These are phyloP conservation scores for Nemapogon koenigi DNA, from an alignment of 2,888 invertebrate genomes.

Conservation along the genomic window DNA sequence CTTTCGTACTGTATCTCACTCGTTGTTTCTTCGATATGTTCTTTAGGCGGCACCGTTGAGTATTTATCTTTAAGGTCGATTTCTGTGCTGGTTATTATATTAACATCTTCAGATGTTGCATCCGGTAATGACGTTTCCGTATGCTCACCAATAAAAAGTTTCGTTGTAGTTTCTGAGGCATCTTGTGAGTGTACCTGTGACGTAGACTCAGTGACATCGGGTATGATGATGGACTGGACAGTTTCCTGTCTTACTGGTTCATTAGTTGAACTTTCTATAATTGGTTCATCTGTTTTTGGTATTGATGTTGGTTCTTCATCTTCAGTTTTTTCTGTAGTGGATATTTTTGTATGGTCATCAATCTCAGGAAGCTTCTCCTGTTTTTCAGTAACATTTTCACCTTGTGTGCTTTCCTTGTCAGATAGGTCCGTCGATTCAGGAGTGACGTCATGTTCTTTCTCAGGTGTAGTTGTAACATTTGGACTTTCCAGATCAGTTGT, in stretches of 20 bases:
- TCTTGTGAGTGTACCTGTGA: too few species aligned
- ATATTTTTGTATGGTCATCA: constrained; percentile 20
- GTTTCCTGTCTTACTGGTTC: background rate
- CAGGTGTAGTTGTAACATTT: constrained; percentile 12
- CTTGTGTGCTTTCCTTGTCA: too few species aligned
- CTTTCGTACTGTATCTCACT: background rate
- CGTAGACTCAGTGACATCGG: too few species aligned
- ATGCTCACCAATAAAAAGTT: too few species aligned
- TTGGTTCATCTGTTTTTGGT: background rate
- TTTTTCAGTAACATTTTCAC: background rate
- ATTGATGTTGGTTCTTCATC: constrained; percentile 15
- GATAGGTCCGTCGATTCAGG: constrained; percentile 16
- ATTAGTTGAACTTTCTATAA: background rate
- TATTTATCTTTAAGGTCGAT: too few species aligned
- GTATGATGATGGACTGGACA: background rate
- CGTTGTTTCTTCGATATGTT: too few species aligned
- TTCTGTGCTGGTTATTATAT: too few species aligned
- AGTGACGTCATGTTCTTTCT: constrained; percentile 15
- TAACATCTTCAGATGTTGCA: constrained; percentile 1
- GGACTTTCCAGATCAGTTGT: too few species aligned
- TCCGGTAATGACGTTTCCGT: constrained; percentile 10
- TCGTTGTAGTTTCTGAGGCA: too few species aligned
- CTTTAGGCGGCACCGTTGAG: too few species aligned
- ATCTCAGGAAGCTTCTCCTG: constrained; percentile 20
- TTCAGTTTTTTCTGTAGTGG: constrained; percentile 16